phyloP scores from a whole-genome alignment of 2,797 vertebrate genomes.

The Coreius guichenoti region DNA sequence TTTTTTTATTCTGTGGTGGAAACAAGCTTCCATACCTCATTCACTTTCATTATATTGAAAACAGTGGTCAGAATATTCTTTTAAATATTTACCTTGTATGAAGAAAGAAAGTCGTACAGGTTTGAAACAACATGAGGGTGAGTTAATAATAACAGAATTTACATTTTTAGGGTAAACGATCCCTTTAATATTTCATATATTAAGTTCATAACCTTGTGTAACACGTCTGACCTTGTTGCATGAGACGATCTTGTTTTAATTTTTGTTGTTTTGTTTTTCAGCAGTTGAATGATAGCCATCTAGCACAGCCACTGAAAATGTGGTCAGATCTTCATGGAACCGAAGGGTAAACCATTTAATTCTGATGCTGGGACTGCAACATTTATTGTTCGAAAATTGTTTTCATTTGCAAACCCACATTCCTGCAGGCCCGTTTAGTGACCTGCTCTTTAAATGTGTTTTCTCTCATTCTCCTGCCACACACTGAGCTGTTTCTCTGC shows the following conservation, averaged over 20 bases:
- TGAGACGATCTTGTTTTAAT: slow-evolving; percentile 24
- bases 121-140: background rate
- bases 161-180: background rate
- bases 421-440: slow-evolving; percentile 66
- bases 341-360: slow-evolving; percentile 65
- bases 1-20: too few relatives aligned
- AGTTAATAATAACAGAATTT: background rate
- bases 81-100: background rate
- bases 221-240: background rate
- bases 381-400: slow-evolving; percentile 75
- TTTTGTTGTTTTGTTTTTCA: slow-evolving; percentile 30
- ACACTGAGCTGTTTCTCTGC: slow-evolving; percentile 69
- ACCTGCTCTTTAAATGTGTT: slow-evolving; percentile 65
- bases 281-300: slow-evolving; percentile 23
- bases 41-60: background rate
- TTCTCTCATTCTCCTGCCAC: slow-evolving; percentile 71
- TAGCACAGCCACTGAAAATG: slow-evolving; percentile 38
- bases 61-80: background rate
- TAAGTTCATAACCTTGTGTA: background rate
- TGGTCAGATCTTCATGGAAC: slow-evolving; percentile 64
- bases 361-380: slow-evolving; percentile 69
- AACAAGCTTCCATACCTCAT: too few relatives aligned
- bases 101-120: background rate
- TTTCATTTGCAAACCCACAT: slow-evolving; percentile 78
- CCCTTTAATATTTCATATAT: background rate